A percentile compares a stretch with the other conserved stretches of the same genome.
These are phyloP conservation scores for Entelurus aequoreus DNA, from an alignment of 2,113 vertebrate species.

Conservation along the genomic window DNA sequence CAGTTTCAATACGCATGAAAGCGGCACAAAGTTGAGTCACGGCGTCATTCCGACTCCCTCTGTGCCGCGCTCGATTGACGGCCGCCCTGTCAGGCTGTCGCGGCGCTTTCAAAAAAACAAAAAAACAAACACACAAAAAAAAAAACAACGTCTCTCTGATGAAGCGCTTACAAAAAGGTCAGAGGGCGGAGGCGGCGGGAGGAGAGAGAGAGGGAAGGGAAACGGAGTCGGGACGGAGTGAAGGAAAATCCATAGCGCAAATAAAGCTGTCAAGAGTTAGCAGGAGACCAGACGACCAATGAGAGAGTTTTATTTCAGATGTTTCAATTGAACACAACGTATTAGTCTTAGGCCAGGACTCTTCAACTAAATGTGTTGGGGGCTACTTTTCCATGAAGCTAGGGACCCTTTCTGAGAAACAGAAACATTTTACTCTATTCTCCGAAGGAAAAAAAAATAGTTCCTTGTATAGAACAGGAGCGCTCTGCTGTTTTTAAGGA, in stretches of 20 bases:
- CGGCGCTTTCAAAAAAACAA: constrained; percentile 70
- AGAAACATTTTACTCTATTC: too few species aligned
- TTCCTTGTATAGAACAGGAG: too few species aligned
- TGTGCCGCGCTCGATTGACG: constrained; percentile 63
- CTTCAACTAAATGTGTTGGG: too few species aligned
- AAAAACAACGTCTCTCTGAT: constrained; percentile 60
- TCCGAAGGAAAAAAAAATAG: too few species aligned
- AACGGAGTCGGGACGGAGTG: constrained; percentile 57
- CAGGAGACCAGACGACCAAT: constrained; percentile 51
- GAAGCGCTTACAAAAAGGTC: constrained; percentile 68
- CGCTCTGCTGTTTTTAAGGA: too few species aligned
- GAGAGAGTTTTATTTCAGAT: constrained; percentile 48
- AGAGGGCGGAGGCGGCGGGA: constrained; percentile 46
- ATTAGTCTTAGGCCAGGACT: too few species aligned
- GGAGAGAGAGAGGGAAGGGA: constrained; percentile 46
- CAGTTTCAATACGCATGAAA: constrained; percentile 60
- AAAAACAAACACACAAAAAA: too few species aligned
- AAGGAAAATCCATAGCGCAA: constrained; percentile 82
- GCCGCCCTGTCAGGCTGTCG: constrained; percentile 71
- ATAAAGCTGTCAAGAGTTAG: constrained; percentile 78
- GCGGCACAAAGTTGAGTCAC: constrained; percentile 65
- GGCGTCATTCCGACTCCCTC: constrained; percentile 60
- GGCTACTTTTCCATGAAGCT: too few species aligned
- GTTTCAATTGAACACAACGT: constrained; percentile 24
- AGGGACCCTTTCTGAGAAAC: too few species aligned